Base-by-base conservation (phyloP, 1,140 invertebrate genomes). In the Brachionus angularis region DNA sequence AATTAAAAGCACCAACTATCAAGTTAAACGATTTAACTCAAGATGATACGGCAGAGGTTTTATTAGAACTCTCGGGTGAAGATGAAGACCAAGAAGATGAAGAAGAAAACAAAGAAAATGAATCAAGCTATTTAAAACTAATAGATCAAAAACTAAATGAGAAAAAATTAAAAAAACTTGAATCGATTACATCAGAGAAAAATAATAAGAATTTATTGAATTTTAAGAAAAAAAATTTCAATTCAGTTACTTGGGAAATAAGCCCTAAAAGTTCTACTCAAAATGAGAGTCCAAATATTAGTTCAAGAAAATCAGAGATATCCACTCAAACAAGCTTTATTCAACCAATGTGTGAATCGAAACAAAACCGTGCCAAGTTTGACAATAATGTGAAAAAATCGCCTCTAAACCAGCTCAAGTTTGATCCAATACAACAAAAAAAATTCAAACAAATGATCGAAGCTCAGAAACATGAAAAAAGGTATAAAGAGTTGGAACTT, bases 371-470 rank as follows among this genome's bases (percentile, higher is more conserved):
- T 0, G 34, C 36, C 2, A 34, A 39, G 10, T 58, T 34, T 7
- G n/a, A n/a, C n/a, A n/a, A n/a, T n/a, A n/a, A n/a, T n/a, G n/a
- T n/a, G n/a, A 58, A 58, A 23, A 58, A 39, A 25, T 58, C 53
- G 23, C 53, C 53, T 8, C 53, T 58, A 8, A 23, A 34, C 18
- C 53, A 58, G 39, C 8, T 58, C 7, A 58, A 4, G n/a, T 36
- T 58, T 18, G 53, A 58, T 23, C 18, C 25, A 21, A 10, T 29
- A 34, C 53, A 58, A 23, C 53, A 58, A 12, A 58, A 58, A 58
- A 67, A 67, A 47, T 50, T 67, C 29, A 46, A 67, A 27, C 33
- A 29, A 3, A 47, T 67, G 62, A 67, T 67, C 62, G 62, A 50
- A 67, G 47, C 47, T 0, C 62, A 67, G 29, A 67, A 67, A 18